Evolutionary conservation across 2,888 invertebrate genomes (phyloP), one percentile per base, ranked within the genome.

Genomic region (Hypomecis atomaria): DNA sequence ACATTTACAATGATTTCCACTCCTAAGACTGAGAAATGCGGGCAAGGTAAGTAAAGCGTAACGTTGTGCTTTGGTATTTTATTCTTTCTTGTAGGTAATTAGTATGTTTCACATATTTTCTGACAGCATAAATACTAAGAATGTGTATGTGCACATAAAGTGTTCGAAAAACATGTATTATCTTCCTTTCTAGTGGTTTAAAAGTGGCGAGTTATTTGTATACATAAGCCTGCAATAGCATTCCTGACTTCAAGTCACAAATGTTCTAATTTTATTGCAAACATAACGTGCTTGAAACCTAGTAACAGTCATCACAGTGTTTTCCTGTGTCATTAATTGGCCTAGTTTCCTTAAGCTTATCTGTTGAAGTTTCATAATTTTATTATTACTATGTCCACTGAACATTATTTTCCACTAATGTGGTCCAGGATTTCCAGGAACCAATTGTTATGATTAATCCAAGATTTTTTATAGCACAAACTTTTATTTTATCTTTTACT

Each of bases 11-110:
- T 92, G 92, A 91, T 88, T 88, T 92, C 92, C 72, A 92, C 92
- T 81, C 92, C 92, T 74, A 92, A 92, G 88, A 86, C 91, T 83
- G 92, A 92, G 70, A 92, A 89, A 91, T 90, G 85, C 76, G 89
- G 88, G 78, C 90, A 88, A 83, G 92, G 92, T 92, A 86, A 88
- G 90, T 74, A 78, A 80, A 72, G 76, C 78, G 69, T 82, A 81
- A 78, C 78, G 73, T 75, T 78, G 67, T 57, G 45, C 45, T 62
- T 65, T 69, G 65, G 43, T 66, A 62, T 68, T 60, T 56, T 45
- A 37, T 11, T 50, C 44, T 50, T 45, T 42, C 34, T 44, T 23
- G 23, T 49, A n/a, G 47, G 40, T 44, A n/a, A 59, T 52, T 52
- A 13, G 36, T 59, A 44, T 44, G 40, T 11, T 23, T 23, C 23